Evolutionary conservation across 2,888 invertebrate species (phyloP).

Genomic region (Prosapia bicincta): DNA sequence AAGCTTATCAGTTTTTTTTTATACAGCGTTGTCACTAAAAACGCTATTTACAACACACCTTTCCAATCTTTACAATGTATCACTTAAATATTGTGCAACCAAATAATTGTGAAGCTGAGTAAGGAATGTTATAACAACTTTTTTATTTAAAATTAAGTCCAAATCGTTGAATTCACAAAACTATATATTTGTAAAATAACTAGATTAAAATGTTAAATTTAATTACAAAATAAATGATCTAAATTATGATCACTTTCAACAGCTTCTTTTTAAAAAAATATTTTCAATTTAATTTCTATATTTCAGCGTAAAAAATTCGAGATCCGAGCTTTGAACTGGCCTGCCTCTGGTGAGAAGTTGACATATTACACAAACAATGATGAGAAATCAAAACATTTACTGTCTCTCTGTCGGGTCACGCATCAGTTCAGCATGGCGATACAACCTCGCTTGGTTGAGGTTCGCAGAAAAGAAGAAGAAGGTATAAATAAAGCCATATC

Average conservation of each 20-base stretch:
- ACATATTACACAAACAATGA: conserved; percentile 90
- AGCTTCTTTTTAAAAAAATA: too few species aligned
- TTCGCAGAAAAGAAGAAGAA: conserved; percentile 76
- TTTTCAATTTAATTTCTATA: neutral
- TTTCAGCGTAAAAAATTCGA: conserved; percentile 89
- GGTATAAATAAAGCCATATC: too few species aligned
- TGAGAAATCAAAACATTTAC: conserved; percentile 87
- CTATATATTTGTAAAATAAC: too few species aligned
- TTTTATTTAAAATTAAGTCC: too few species aligned
- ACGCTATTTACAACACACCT: neutral
- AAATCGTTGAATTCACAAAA: too few species aligned
- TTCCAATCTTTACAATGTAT: neutral
- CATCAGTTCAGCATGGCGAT: conserved; percentile 96
- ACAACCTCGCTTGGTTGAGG: conserved; percentile 78
- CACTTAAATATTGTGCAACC: neutral
- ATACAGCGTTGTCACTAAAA: neutral
- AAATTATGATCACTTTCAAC: too few species aligned
- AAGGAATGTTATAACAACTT: too few species aligned
- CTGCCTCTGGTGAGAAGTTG: conserved; percentile 61
- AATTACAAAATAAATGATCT: too few species aligned
- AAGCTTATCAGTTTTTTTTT: neutral
- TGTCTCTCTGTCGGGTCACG: conserved; percentile 84
- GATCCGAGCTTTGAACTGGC: conserved; percentile 79
- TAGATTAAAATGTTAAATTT: too few species aligned
- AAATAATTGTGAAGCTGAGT: too few species aligned